These are phyloP conservation scores for Pseudanteris insignis DNA, from an alignment of 2,888 invertebrate species.

Conservation along the genomic window DNA sequence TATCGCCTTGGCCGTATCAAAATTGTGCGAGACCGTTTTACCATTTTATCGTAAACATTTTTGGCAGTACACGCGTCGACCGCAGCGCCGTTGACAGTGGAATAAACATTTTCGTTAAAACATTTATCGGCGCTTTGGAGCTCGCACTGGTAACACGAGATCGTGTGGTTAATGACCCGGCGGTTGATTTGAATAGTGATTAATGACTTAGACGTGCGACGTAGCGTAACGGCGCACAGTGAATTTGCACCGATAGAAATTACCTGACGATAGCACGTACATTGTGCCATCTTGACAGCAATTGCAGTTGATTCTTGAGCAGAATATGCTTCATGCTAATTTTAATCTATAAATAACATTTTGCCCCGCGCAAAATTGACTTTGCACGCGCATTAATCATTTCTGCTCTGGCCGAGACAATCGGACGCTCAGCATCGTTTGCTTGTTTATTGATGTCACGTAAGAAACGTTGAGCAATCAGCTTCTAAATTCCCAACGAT, in stretches of 20 bases:
- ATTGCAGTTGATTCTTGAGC: constrained; percentile 13
- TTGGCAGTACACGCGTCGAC: background rate
- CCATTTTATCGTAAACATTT: background rate
- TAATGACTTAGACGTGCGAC: constrained; percentile 33
- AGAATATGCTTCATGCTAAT: constrained; percentile 11
- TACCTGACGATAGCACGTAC: constrained; percentile 31
- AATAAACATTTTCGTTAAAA: constrained; percentile 11
- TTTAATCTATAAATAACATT: constrained; percentile 20
- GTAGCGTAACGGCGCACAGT: constrained; percentile 24
- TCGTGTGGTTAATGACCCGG: constrained; percentile 30
- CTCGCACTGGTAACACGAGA: constrained; percentile 1
- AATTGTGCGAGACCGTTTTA: background rate
- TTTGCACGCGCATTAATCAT: constrained; percentile 7
- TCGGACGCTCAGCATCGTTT: background rate
- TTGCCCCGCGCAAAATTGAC: background rate
- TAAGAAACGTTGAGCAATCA: background rate
- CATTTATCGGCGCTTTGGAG: constrained; percentile 5
- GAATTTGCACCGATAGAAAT: constrained; percentile 30
- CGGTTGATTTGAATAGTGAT: constrained; percentile 37
- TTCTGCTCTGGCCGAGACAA: background rate
- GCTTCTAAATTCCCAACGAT: too few species aligned
- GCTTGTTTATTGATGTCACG: background rate
- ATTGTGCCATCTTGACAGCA: constrained; percentile 26
- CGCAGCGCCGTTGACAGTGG: background rate
- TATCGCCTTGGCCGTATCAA: background rate